Conservation (phyloP, 2,888 invertebrate genomes). For the Pasiphila rectangulata region DNA sequence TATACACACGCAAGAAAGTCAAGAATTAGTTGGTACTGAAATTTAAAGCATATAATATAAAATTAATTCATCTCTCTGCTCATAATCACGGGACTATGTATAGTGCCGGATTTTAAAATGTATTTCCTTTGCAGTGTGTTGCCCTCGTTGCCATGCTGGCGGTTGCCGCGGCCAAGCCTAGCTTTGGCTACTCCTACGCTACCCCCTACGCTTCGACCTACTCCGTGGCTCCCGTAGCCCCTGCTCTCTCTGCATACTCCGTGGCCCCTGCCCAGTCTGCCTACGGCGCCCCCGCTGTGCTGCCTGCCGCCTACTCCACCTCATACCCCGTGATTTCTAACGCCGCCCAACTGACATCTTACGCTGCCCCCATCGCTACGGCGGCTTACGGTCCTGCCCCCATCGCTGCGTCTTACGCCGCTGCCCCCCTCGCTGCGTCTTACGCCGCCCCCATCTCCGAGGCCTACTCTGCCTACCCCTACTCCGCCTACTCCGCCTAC, state of each 20-base stretch:
- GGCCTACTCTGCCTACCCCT: conserved; percentile 38
- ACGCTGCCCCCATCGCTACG: conserved; percentile 26
- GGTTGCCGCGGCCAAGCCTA: conserved; percentile 32
- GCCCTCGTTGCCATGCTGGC: conserved; percentile 33
- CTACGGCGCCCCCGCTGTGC: conserved; percentile 9
- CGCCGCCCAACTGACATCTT: not conserved
- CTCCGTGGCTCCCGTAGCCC: conserved; percentile 23
- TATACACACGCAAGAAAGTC: no score
- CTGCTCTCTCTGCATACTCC: conserved; percentile 13
- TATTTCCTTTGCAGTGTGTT: conserved; percentile 28
- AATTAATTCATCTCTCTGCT: no score
- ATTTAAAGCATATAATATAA: no score
- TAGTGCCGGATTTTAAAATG: not conserved
- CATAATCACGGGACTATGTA: not conserved
- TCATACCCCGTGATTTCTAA: conserved; percentile 11
- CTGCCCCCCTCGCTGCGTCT: not conserved
- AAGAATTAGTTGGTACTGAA: no score
- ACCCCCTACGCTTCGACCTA: conserved; percentile 13
- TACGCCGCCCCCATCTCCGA: conserved; percentile 9
- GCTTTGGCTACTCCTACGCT: conserved; percentile 16
- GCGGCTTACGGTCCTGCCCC: conserved; percentile 19
- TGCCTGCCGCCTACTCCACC: conserved; percentile 12
- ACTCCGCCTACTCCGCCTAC: conserved; percentile 33
- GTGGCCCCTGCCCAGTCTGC: conserved; percentile 5
- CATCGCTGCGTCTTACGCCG: conserved; percentile 26